A percentile compares a stretch with the other conserved stretches of the same genome.
Conservation (phyloP, 2,888 invertebrate species). For the Lordiphosa andalusiaca region DNA sequence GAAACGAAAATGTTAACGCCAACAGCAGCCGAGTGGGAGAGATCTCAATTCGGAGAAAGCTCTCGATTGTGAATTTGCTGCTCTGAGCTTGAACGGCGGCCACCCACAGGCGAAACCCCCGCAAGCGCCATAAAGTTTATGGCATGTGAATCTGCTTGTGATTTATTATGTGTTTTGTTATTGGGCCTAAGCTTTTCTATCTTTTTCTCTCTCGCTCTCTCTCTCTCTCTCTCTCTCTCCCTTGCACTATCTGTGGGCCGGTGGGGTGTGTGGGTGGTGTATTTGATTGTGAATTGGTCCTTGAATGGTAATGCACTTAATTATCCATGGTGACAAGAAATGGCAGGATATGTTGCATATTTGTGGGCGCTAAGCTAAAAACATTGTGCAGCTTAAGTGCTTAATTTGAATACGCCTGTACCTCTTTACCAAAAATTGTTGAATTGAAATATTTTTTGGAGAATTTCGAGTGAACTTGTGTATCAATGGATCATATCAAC, state of each 20-base stretch:
- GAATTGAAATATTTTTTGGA: no score
- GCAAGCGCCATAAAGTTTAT: conserved; percentile 56
- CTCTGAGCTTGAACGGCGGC: conserved; percentile 6
- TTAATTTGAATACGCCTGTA: neutral
- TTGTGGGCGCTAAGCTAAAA: conserved; percentile 20
- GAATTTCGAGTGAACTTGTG: no score
- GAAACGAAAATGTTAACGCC: conserved; percentile 26
- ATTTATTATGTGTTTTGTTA: conserved; percentile 45
- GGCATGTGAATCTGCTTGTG: conserved; percentile 49
- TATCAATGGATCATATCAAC: no score
- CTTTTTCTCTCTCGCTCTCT: neutral
- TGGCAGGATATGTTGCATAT: conserved; percentile 33
- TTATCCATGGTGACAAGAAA: conserved; percentile 35
- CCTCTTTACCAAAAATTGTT: no score
- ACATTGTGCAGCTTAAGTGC: neutral
- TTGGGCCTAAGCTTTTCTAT: conserved; percentile 30
- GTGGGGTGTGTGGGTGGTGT: neutral
- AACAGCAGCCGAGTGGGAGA: conserved; percentile 29
- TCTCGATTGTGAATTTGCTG: conserved; percentile 12
- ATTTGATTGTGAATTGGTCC: conserved; percentile 40
- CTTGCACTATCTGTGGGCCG: neutral
- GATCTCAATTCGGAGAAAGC: conserved; percentile 20
- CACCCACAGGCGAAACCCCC: conserved; percentile 25
- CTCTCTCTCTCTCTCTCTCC: neutral
- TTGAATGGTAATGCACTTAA: conserved; percentile 59